A percentile compares a stretch with the other conserved stretches of the same genome.
These are phyloP conservation scores for Eupristina koningsbergeri DNA, from an alignment of 1,140 invertebrate species.

Conservation along the genomic window DNA sequence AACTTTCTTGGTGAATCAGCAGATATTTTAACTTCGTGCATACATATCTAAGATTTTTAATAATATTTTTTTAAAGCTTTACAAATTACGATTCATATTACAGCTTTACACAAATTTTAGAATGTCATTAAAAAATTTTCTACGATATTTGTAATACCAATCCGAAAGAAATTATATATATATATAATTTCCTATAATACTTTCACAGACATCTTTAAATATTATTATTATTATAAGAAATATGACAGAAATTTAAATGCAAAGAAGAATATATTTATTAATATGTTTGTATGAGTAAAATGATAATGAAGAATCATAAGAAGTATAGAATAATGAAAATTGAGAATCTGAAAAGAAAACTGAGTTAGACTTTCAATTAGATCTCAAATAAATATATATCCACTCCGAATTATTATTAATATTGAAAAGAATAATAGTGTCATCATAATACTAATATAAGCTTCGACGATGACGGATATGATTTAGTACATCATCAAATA, in stretches of 20 bases:
- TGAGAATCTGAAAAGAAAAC: background rate
- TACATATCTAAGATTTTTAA: background rate
- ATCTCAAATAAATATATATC: background rate
- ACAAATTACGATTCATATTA: background rate
- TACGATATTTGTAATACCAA: background rate
- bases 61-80: slow-evolving; percentile 7
- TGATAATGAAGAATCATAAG: background rate
- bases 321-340: background rate
- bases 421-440: background rate
- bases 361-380: background rate
- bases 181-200: too few species aligned
- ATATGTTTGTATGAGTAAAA: background rate
- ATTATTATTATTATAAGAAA: too few species aligned
- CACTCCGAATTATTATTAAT: background rate
- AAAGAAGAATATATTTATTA: too few species aligned
- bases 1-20: slow-evolving; percentile 15
- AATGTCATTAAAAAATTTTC: background rate
- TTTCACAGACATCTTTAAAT: too few species aligned
- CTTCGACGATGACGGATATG: background rate
- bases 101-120: background rate
- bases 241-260: too few species aligned
- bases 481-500: background rate
- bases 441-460: background rate
- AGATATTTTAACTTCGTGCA: slow-evolving; percentile 14
- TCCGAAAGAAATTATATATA: background rate